Base-by-base conservation (phyloP, 2,113 vertebrate genomes). In the Thryonomys swinderianus region DNA sequence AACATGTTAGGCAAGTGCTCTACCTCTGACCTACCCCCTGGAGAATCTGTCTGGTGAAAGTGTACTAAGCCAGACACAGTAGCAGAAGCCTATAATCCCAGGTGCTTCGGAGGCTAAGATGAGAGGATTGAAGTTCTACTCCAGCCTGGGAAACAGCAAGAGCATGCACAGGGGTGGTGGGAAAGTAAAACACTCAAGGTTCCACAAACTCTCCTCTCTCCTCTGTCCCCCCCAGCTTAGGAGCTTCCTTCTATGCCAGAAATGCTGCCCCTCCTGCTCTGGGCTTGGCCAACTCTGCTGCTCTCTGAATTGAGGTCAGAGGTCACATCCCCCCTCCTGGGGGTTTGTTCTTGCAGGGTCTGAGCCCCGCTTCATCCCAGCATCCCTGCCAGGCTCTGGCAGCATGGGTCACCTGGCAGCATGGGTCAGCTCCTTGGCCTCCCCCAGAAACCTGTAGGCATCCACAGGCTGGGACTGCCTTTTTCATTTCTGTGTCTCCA, bases 191-290 rank as follows among this genome's bases (percentile, higher is more conserved):
- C 5, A 51, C 6, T 2, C 8, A 69, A 37, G 25, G 3, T 30
- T 78, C 25, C 34, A 2, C n/a, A 32, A 55, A 57, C 13, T 9
- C 57, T 3, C 0, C 0, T 0, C 17, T 25, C 27, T 30, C 18
- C 76, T 64, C 66, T 4, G 8, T 23, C 34, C 42, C 87, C 51
- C 32, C 37, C 7, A 11, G 3, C 27, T 34, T 11, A 25, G 3
- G 5, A 34, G 34, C 37, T 25, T 13, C 84, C 55, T 69, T 42
- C 34, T 34, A 2, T 7, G 37, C 53, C 42, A 2, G 4, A 42
- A 42, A 3, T 7, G 62, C n/a, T 20, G 18, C 32, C 83, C 27
- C 57, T 74, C 17, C 59, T 42, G 3, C 34, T 53, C 18, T 13
- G 3, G 9, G 7, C 10, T 6, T 5, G 6, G 13, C 13, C 1